A percentile compares a stretch with the other conserved stretches of the same genome.
Evolutionary conservation across 2,797 vertebrate species (phyloP).

Genomic region (Rhyacichthys aspro): DNA sequence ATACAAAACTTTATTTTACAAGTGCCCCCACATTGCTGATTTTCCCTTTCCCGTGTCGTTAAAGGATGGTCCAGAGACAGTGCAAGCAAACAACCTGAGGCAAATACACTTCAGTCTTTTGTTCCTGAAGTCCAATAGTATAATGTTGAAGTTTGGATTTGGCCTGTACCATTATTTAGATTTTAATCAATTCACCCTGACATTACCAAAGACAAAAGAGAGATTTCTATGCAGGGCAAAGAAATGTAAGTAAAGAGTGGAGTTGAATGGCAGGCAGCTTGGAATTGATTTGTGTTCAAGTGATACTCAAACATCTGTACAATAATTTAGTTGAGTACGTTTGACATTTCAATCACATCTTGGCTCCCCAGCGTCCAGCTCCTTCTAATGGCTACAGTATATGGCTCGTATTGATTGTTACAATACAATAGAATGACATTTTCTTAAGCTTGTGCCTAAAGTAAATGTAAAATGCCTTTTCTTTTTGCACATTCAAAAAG

Average conservation of each 20-base stretch:
- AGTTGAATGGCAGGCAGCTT: neutral
- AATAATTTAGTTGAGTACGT: slow-evolving; percentile 12
- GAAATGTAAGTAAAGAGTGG: neutral
- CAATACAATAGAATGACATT: neutral
- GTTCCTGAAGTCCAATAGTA: no score
- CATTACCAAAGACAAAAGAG: slow-evolving; percentile 12
- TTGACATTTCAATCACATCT: slow-evolving; percentile 10
- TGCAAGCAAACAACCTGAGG: no score
- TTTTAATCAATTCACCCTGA: no score
- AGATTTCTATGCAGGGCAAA: neutral
- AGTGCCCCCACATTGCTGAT: no score
- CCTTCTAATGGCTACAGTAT: neutral
- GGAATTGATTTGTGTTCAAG: slow-evolving; percentile 14
- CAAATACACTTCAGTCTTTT: no score
- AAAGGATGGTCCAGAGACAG: no score
- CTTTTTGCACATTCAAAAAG: neutral
- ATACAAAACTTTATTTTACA: no score
- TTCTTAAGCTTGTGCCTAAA: neutral
- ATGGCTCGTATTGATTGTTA: neutral
- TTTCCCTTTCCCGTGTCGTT: no score
- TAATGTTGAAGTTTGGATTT: no score
- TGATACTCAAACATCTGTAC: slow-evolving; percentile 12
- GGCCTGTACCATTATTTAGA: no score
- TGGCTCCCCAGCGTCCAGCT: neutral
- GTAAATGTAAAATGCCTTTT: neutral